Percentiles rank a stretch among this genome's conserved stretches.
phyloP scores from a whole-genome alignment of 1,140 invertebrate species.

The Anoplophora glabripennis region DNA sequence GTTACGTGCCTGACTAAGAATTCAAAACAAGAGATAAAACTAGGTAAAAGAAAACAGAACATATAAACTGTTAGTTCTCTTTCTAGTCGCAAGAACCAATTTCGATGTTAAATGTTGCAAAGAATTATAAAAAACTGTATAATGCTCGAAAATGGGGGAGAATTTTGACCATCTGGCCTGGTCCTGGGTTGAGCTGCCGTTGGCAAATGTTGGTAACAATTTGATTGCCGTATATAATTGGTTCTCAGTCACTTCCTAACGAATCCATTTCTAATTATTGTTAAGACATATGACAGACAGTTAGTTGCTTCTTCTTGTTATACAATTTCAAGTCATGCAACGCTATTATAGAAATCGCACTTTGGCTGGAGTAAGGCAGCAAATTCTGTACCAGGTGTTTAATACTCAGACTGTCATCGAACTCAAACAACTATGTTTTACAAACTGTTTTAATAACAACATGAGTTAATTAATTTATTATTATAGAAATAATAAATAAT shows the following conservation, averaged over 20 bases:
- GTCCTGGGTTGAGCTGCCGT: not conserved
- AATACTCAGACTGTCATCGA: no score
- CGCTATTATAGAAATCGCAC: slow-evolving; percentile 6
- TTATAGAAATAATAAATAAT: no score
- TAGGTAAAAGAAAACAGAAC: not conserved
- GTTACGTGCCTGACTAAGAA: slow-evolving; percentile 1
- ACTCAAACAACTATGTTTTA: no score
- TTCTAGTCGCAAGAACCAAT: no score
- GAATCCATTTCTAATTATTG: slow-evolving; percentile 20
- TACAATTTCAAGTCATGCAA: slow-evolving; percentile 9
- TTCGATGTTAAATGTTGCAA: no score
- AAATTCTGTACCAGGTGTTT: no score
- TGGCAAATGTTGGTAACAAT: slow-evolving; percentile 8
- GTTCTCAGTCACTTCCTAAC: slow-evolving; percentile 12
- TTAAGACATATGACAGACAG: slow-evolving; percentile 29
- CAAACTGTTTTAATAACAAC: no score
- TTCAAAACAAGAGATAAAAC: slow-evolving; percentile 6
- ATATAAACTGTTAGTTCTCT: no score
- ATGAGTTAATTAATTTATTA: no score
- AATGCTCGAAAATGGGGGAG: no score
- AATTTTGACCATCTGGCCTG: not conserved
- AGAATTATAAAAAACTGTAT: no score
- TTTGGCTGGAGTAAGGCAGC: not conserved
- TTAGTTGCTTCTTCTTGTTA: slow-evolving; percentile 12
- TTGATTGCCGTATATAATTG: slow-evolving; percentile 20